Conservation (phyloP, 2,888 invertebrate genomes). For the Dorcus hopei region DNA sequence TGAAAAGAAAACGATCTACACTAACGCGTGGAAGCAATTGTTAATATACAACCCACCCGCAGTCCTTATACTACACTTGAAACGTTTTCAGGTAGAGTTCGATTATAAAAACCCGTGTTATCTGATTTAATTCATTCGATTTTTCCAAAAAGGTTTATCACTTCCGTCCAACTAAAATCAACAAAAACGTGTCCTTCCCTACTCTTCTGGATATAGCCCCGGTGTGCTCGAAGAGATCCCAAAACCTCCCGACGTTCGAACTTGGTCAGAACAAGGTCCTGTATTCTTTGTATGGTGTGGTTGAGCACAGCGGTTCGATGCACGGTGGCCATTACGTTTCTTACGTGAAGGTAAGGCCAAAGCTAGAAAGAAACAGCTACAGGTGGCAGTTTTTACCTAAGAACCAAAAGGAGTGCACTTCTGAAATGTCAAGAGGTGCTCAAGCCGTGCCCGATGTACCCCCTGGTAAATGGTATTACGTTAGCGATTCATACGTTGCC, state of each 20-base stretch:
- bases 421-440: conserved; percentile 48
- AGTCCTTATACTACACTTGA: conserved; percentile 90
- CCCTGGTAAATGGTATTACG: conserved; percentile 86
- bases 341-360: conserved; percentile 83
- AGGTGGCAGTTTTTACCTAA: conserved; percentile 71
- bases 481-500: conserved; percentile 85
- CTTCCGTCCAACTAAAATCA: conserved; percentile 71
- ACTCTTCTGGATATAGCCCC: conserved; percentile 83
- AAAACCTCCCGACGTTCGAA: conserved; percentile 55
- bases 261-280: conserved; percentile 52
- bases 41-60: conserved; percentile 89
- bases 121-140: background rate
- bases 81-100: conserved; percentile 79
- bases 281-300: conserved; percentile 92
- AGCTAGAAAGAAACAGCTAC: conserved; percentile 60
- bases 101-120: background rate
- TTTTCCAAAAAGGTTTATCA: conserved; percentile 19
- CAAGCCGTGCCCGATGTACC: conserved; percentile 52
- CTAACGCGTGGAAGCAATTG: conserved; percentile 80
- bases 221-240: conserved; percentile 70
- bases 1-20: conserved; percentile 71
- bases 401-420: conserved; percentile 38
- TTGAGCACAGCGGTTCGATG: conserved; percentile 90
- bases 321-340: conserved; percentile 92
- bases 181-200: conserved; percentile 84